These are phyloP conservation scores for Anolis sagrei DNA, from an alignment of 2,113 vertebrate genomes.

Conservation along the genomic window DNA sequence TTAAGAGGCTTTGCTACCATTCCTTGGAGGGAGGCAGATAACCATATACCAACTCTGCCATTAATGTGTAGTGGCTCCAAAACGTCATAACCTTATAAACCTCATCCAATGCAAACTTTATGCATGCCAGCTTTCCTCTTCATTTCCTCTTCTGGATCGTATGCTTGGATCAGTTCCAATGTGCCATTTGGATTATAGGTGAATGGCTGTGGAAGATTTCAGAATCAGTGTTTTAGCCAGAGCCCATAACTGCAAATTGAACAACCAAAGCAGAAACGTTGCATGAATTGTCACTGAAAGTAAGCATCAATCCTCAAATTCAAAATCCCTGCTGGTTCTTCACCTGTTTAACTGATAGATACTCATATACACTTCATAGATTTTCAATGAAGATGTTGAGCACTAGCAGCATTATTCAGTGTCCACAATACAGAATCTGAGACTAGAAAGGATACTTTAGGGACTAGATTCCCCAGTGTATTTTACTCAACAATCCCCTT, in stretches of 20 bases:
- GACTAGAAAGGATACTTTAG: background rate
- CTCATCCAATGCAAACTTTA: conserved; percentile 45
- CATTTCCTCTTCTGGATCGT: conserved; percentile 42
- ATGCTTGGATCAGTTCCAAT: background rate
- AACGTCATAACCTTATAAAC: conserved; percentile 13
- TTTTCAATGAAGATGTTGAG: background rate
- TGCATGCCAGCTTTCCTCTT: conserved; percentile 21
- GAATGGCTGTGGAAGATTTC: background rate
- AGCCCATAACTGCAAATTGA: conserved; percentile 12
- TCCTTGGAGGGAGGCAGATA: background rate
- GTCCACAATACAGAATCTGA: background rate
- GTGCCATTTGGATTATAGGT: conserved; percentile 14
- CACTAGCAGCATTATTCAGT: no score
- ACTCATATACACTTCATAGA: background rate
- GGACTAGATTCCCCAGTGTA: background rate
- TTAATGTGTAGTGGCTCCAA: background rate
- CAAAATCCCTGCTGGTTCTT: background rate
- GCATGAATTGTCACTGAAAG: background rate
- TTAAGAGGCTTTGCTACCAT: background rate
- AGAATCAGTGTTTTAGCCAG: background rate
- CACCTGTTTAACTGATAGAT: background rate
- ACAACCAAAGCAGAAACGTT: background rate
- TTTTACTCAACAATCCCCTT: no score
- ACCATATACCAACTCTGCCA: background rate
- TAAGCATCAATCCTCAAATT: background rate